Base-by-base conservation (phyloP, 1,140 invertebrate genomes). In the Euwallacea fornicatus region DNA sequence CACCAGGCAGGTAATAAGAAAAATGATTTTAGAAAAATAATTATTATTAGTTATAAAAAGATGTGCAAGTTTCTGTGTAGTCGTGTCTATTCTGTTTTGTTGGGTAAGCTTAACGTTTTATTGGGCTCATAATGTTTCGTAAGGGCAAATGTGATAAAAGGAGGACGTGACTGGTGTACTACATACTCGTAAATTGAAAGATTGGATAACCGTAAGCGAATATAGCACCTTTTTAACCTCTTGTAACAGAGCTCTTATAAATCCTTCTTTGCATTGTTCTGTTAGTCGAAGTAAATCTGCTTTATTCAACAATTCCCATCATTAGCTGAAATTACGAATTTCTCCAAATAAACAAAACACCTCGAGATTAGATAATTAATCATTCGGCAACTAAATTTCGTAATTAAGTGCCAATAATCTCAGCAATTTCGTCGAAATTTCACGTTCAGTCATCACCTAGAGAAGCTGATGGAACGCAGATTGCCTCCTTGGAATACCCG, bases 91-190 rank as follows among this genome's bases (percentile, higher is more conserved):
- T 21, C 47, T 42, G 46, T 47, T 64, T 21, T 64, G 61, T 50
- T 47, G 43, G 61, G 47, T 64, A 64, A 64, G 61, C 61, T 46
- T 50, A 64, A 64, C 61, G 46, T 64, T 64, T 64, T 64, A 64
- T 64, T 64, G 16, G 44, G 3, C 43, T 41, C 61, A 50, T 64
- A 64, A 64, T 64, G 41, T 60, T 50, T 41, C 21, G n/a, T 15
- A 50, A 64, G 61, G 61, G 61, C 13, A 64, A 64, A 64, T 64
- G 61, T 64, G 61, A 64, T 64, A 64, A 64, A 64, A 64, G 61
- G 10, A 21, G 15, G 16, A 64, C 61, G 61, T 64, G 61, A 64
- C 59, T 64, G 42, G 61, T 64, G 59, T 61, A 42, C 59, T 61
- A 8, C 42, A 61, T 61, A 42, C 15, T 50, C 9, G 11, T n/a